Percentiles rank a stretch among this genome's conserved stretches.
Conservation (phyloP, 2,888 invertebrate species). For the Achlya flavicornis region DNA sequence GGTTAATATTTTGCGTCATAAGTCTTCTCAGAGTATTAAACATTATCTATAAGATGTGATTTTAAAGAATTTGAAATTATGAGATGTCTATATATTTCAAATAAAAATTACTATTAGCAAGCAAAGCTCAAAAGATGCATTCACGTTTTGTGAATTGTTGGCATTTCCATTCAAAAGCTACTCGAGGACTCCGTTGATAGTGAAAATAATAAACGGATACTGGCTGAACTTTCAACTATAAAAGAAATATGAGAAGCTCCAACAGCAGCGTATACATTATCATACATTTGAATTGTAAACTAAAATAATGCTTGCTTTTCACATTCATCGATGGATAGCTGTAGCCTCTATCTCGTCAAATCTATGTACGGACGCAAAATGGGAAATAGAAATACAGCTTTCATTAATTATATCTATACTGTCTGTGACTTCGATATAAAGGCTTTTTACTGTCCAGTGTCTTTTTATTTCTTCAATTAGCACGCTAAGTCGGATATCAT, state of each 20-base stretch:
- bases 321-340: constrained; percentile 8
- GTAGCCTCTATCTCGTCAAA: neutral
- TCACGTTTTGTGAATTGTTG: constrained; percentile 5
- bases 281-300: constrained; percentile 34
- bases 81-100: neutral
- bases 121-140: neutral
- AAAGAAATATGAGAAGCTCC: constrained; percentile 10
- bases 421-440: no score
- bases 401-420: no score
- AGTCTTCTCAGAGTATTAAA: neutral
- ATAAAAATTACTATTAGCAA: neutral
- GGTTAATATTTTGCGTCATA: neutral
- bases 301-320: constrained; percentile 27
- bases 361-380: no score
- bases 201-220: neutral
- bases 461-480: no score
- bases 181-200: neutral
- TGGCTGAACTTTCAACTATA: neutral
- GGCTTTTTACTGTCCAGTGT: no score
- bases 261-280: constrained; percentile 23
- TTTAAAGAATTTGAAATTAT: neutral
- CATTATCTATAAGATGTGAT: neutral
- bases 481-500: no score
- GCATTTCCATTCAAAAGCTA: neutral
- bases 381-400: no score